These are phyloP conservation scores for Nestor notabilis DNA, from an alignment of 2,113 vertebrate genomes.

Conservation along the genomic window DNA sequence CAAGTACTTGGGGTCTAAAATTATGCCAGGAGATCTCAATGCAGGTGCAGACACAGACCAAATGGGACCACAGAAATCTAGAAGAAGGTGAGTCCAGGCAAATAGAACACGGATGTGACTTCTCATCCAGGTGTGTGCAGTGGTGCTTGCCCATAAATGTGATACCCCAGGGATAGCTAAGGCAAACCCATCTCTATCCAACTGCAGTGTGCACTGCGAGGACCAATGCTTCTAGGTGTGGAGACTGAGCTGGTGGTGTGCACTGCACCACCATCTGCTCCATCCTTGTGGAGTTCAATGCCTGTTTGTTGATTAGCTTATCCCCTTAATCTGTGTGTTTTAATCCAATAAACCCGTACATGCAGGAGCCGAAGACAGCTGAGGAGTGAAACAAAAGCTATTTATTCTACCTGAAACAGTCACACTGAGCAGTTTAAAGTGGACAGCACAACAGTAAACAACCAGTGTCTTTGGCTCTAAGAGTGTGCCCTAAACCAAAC, in stretches of 20 bases:
- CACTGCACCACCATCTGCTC: not conserved
- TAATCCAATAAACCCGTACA: constrained; percentile 4
- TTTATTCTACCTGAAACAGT: not conserved
- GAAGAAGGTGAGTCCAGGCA: not conserved
- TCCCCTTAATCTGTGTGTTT: not conserved
- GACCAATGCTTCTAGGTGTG: not conserved
- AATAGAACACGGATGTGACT: accelerated
- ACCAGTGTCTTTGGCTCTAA: not conserved
- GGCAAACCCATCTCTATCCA: accelerated
- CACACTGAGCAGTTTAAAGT: not conserved
- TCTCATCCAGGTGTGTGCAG: accelerated
- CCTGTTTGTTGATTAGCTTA: not conserved
- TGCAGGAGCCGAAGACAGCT: not conserved
- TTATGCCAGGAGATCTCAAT: not conserved
- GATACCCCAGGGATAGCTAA: not conserved
- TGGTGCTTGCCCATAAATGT: not conserved
- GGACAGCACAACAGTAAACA: not conserved
- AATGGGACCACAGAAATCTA: not conserved
- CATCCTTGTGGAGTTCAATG: not conserved
- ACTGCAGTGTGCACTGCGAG: accelerated
- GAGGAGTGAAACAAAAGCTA: constrained; percentile 2
- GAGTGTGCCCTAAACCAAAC: not conserved
- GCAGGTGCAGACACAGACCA: not conserved
- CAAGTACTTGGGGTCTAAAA: not conserved
- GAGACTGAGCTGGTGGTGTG: not conserved